phyloP scores from a whole-genome alignment of 2,113 vertebrate genomes.

The Notarius lentiginosus region DNA sequence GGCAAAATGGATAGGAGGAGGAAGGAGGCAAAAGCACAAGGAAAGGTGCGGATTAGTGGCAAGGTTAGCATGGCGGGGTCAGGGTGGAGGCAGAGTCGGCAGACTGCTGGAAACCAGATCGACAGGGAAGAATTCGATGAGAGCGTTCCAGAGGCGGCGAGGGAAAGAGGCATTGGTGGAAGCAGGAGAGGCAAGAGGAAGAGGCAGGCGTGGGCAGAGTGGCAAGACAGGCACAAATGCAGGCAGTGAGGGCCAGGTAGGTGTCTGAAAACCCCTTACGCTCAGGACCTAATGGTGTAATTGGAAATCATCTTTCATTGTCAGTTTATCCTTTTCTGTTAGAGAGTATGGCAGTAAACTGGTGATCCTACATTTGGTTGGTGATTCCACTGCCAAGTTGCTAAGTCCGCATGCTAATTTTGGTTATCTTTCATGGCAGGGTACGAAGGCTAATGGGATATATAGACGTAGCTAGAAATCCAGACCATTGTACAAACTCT shows the following conservation, averaged over 20 bases:
- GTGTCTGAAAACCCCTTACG: constrained; percentile 16
- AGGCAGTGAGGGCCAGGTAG: constrained; percentile 43
- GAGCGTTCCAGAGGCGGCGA: constrained; percentile 31
- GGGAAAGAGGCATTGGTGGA: constrained; percentile 34
- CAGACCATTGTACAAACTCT: neutral
- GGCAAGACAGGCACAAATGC: constrained; percentile 21
- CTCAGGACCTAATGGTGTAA: neutral
- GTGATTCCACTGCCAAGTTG: neutral
- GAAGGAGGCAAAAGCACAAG: constrained; percentile 25
- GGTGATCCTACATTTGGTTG: neutral
- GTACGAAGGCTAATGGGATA: neutral
- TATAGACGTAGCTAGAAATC: neutral
- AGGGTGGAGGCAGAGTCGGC: constrained; percentile 65
- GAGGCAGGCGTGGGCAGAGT: constrained; percentile 27
- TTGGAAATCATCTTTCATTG: neutral
- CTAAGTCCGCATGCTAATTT: neutral
- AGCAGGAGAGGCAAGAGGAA: constrained; percentile 32
- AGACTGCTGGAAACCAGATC: constrained; percentile 60
- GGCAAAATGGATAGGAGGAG: neutral
- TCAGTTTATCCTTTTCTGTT: neutral
- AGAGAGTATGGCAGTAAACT: neutral
- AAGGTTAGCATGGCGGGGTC: constrained; percentile 53
- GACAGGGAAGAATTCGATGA: constrained; percentile 31
- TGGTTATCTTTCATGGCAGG: neutral
- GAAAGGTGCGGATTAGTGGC: constrained; percentile 51